These are phyloP conservation scores for Gephyroberyx darwinii DNA, from an alignment of 2,797 vertebrate genomes.

Conservation along the genomic window DNA sequence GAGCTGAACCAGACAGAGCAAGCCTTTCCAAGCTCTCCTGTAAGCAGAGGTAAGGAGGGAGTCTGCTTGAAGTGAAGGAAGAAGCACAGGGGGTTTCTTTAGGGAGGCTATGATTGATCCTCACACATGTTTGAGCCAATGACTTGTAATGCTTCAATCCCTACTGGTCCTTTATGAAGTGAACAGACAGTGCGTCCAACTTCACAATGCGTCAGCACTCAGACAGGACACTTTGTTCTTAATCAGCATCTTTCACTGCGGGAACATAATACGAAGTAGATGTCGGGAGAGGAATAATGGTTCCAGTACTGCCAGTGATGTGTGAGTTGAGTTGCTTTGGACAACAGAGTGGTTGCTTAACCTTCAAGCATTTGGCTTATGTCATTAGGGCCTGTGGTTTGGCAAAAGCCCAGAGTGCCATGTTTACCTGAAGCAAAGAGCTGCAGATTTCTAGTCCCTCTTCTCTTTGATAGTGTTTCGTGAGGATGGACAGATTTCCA, in stretches of 20 bases:
- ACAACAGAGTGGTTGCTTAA: slow-evolving; percentile 54
- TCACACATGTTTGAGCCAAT: slow-evolving; percentile 37
- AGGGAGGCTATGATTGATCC: slow-evolving; percentile 47
- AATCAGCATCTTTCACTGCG: slow-evolving; percentile 54
- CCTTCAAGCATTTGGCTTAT: slow-evolving; percentile 55
- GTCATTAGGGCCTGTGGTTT: slow-evolving; percentile 72
- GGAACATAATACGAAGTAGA: slow-evolving; percentile 38
- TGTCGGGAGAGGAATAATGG: slow-evolving; percentile 40
- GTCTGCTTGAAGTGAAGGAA: slow-evolving; percentile 28
- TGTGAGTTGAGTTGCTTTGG: slow-evolving; percentile 43
- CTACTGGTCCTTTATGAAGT: background rate
- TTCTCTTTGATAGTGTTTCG: slow-evolving; percentile 52
- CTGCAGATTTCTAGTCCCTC: slow-evolving; percentile 66
- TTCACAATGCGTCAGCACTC: slow-evolving; percentile 37
- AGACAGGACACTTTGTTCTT: slow-evolving; percentile 51
- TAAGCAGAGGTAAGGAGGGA: slow-evolving; percentile 8
- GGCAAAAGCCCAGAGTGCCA: slow-evolving; percentile 58
- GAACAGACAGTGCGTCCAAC: slow-evolving; percentile 30
- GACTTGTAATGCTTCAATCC: slow-evolving; percentile 34
- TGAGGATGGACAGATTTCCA: slow-evolving; percentile 62
- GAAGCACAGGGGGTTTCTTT: slow-evolving; percentile 25
- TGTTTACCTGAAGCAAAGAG: slow-evolving; percentile 70
- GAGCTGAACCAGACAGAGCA: slow-evolving; percentile 20
- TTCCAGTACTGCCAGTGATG: slow-evolving; percentile 31
- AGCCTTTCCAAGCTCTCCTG: slow-evolving; percentile 10